Evolutionary conservation across 2,888 invertebrate species (phyloP).

Genomic region (Agrotis exclamationis): DNA sequence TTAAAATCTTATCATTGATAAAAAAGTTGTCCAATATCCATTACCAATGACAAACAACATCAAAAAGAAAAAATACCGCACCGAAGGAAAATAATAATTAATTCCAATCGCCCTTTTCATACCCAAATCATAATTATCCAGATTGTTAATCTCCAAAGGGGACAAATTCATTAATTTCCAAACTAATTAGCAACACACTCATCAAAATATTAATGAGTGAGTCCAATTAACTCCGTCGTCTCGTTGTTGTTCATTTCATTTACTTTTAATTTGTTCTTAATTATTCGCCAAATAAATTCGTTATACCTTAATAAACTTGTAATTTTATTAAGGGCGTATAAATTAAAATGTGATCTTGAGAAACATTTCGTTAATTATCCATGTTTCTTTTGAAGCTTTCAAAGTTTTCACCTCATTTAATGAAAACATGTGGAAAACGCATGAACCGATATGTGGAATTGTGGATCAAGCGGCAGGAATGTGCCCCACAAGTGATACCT

Average conservation of each 20-base stretch:
- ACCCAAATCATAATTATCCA: conserved; percentile 2
- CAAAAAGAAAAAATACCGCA: no score
- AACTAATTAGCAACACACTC: conserved; percentile 46
- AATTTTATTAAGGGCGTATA: conserved; percentile 23
- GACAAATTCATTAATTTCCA: conserved; percentile 25
- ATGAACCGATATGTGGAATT: no score
- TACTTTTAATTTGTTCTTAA: conserved; percentile 57
- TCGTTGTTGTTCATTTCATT: conserved; percentile 44
- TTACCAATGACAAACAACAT: no score
- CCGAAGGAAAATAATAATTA: not conserved
- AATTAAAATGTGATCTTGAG: conserved; percentile 8
- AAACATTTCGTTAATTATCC: not conserved
- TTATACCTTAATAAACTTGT: conserved; percentile 29
- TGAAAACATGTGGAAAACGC: not conserved
- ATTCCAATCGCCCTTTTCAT: not conserved
- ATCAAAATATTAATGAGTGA: conserved; percentile 49
- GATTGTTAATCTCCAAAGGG: conserved; percentile 22
- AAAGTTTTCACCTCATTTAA: not conserved
- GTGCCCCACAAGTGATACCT: no score
- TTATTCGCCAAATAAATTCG: conserved; percentile 41
- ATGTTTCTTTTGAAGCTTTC: not conserved
- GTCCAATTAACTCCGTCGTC: conserved; percentile 38
- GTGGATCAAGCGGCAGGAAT: no score
- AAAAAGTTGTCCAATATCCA: no score
- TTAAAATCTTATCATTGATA: no score